Evolutionary conservation across 2,797 vertebrate species (phyloP).

Genomic region (Graptemys geographica): DNA sequence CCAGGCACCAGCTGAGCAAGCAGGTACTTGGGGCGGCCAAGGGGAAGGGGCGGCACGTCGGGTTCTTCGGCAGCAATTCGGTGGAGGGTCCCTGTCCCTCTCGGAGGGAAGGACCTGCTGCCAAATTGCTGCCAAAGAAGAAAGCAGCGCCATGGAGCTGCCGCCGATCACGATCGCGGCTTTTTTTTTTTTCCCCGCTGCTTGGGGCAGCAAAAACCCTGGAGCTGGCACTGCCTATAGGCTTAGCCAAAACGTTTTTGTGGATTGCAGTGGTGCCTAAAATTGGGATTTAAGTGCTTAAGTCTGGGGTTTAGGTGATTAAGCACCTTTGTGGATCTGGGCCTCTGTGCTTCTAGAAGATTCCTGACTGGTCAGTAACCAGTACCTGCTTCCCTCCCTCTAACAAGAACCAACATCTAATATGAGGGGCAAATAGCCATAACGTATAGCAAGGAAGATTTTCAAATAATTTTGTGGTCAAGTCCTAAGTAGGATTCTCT

Average conservation of each 20-base stretch:
- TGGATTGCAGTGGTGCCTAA: neutral
- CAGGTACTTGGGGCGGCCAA: too few relatives aligned
- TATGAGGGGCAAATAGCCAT: neutral
- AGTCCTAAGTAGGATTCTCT: neutral
- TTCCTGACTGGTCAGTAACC: neutral
- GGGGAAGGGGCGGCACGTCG: too few relatives aligned
- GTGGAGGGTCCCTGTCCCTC: too few relatives aligned
- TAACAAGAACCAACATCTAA: neutral
- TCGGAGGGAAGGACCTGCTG: too few relatives aligned
- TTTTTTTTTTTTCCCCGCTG: too few relatives aligned
- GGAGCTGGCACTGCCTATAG: too few relatives aligned
- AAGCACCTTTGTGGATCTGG: neutral
- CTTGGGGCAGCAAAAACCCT: too few relatives aligned
- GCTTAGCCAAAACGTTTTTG: neutral
- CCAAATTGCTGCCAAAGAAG: too few relatives aligned
- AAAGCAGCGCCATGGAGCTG: too few relatives aligned
- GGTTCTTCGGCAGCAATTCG: too few relatives aligned
- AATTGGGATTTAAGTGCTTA: neutral
- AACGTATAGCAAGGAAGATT: neutral
- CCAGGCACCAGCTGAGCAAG: too few relatives aligned
- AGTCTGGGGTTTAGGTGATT: neutral
- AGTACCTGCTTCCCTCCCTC: neutral
- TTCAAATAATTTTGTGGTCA: neutral
- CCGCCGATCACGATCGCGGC: too few relatives aligned
- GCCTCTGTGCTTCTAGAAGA: neutral